Evolutionary conservation across 2,888 invertebrate species (phyloP).

Genomic region (Acleris emargana): DNA sequence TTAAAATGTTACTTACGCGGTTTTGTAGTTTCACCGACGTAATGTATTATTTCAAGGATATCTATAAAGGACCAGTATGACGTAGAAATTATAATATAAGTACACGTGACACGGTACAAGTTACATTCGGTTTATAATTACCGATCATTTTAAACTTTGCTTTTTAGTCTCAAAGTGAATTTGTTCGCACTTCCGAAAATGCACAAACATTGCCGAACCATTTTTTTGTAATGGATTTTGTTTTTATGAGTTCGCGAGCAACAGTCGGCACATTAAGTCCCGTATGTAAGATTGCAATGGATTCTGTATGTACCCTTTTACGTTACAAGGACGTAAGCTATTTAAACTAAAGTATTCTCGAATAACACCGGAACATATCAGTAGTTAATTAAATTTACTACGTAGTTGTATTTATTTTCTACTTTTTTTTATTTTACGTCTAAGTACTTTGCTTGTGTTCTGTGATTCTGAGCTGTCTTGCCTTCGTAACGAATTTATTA

Average conservation of each 20-base stretch:
- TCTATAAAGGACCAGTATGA: slow-evolving; percentile 22
- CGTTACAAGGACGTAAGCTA: neutral
- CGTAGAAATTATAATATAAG: neutral
- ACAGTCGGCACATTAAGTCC: neutral
- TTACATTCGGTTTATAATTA: too few relatives aligned
- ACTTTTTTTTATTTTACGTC: slow-evolving; percentile 58
- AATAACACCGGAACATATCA: slow-evolving; percentile 32
- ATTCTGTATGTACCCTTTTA: neutral
- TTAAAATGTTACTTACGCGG: too few relatives aligned
- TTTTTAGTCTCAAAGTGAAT: too few relatives aligned
- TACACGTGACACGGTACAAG: too few relatives aligned
- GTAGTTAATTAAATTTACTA: slow-evolving; percentile 28
- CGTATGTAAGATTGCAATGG: neutral
- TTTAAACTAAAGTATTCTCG: slow-evolving; percentile 11
- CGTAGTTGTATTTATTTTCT: slow-evolving; percentile 43
- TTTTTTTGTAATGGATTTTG: neutral
- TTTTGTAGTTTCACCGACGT: too few relatives aligned
- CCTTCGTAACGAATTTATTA: slow-evolving; percentile 76
- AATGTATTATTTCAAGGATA: too few relatives aligned
- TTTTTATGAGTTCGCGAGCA: neutral
- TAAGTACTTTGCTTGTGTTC: slow-evolving; percentile 48
- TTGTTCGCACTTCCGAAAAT: too few relatives aligned
- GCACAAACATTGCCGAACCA: too few relatives aligned
- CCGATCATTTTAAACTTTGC: too few relatives aligned
- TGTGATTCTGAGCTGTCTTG: slow-evolving; percentile 67